Conservation (phyloP, 2,797 vertebrate species). For the Chromis chromis region DNA sequence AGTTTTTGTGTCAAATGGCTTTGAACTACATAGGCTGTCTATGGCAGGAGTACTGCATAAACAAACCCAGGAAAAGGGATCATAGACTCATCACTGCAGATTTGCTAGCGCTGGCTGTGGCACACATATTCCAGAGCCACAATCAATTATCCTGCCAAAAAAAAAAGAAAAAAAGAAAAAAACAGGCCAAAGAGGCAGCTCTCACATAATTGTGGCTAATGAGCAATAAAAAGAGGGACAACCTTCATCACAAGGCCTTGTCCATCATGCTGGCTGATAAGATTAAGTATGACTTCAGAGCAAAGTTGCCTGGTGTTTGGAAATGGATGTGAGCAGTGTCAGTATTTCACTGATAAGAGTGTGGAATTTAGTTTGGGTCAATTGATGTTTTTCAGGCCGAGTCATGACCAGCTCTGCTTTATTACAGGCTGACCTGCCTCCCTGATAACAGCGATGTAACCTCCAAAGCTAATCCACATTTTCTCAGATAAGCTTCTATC, state of each 20-base stretch:
- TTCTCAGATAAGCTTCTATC: slow-evolving; percentile 26
- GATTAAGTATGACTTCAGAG: slow-evolving; percentile 63
- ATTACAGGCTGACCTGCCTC: slow-evolving; percentile 15
- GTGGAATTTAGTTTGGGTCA: slow-evolving; percentile 36
- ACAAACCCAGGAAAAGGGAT: slow-evolving; percentile 58
- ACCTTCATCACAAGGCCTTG: slow-evolving; percentile 59
- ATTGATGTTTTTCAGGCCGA: slow-evolving; percentile 19
- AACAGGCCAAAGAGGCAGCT: slow-evolving; percentile 47
- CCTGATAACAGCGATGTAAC: slow-evolving; percentile 14
- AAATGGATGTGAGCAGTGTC: slow-evolving; percentile 18
- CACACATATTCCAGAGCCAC: slow-evolving; percentile 38
- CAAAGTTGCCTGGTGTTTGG: slow-evolving; percentile 29
- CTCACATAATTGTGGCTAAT: slow-evolving; percentile 67
- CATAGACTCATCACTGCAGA: slow-evolving; percentile 58
- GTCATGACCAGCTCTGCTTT: slow-evolving; percentile 16
- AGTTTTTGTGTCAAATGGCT: slow-evolving; percentile 61
- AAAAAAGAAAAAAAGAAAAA: neutral
- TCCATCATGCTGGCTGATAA: slow-evolving; percentile 62
- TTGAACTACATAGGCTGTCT: slow-evolving; percentile 52
- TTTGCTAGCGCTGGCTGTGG: slow-evolving; percentile 48
- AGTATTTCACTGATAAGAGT: slow-evolving; percentile 28
- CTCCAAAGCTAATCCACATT: neutral
- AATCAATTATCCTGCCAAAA: slow-evolving; percentile 60
- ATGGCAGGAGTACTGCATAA: slow-evolving; percentile 55
- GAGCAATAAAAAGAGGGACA: slow-evolving; percentile 68